Evolutionary conservation across 1,140 invertebrate species (phyloP).

Genomic region (Drosophila watanabei): DNA sequence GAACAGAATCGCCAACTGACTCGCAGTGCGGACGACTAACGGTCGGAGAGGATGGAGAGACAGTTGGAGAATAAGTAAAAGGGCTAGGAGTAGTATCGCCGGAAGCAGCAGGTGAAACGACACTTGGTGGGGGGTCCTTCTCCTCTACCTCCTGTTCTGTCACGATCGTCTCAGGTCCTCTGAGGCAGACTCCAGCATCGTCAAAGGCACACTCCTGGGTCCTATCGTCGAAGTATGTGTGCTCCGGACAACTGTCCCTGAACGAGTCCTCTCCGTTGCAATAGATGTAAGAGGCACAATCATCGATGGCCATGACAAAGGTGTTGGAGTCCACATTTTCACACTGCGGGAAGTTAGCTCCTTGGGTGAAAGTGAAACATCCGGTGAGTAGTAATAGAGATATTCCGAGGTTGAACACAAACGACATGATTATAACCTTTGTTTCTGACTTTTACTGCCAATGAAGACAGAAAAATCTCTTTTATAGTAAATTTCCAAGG

Average conservation of each 20-base stretch:
- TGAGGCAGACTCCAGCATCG: conserved; percentile 55
- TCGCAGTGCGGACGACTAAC: conserved; percentile 63
- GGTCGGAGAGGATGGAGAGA: background rate
- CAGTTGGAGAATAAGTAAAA: background rate
- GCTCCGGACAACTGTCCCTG: conserved; percentile 64
- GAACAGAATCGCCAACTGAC: conserved; percentile 34
- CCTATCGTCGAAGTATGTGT: conserved; percentile 70
- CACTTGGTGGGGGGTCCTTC: background rate
- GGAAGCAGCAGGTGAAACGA: background rate
- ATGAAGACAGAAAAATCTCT: background rate
- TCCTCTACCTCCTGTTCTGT: conserved; percentile 6
- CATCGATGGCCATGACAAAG: conserved; percentile 62
- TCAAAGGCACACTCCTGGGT: conserved; percentile 73
- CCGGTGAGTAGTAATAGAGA: conserved; percentile 37
- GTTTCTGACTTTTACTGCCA: conserved; percentile 9
- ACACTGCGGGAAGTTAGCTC: conserved; percentile 59
- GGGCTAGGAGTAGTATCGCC: background rate
- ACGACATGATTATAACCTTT: conserved; percentile 30
- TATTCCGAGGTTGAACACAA: conserved; percentile 1
- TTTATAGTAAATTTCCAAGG: conserved; percentile 62
- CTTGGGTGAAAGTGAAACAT: background rate
- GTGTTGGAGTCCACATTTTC: conserved; percentile 41
- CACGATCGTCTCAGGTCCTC: background rate
- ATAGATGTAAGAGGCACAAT: conserved; percentile 73
- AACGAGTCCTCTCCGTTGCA: conserved; percentile 71